Conservation (phyloP, 1,140 invertebrate genomes). For the Leptinotarsa lineolata region DNA sequence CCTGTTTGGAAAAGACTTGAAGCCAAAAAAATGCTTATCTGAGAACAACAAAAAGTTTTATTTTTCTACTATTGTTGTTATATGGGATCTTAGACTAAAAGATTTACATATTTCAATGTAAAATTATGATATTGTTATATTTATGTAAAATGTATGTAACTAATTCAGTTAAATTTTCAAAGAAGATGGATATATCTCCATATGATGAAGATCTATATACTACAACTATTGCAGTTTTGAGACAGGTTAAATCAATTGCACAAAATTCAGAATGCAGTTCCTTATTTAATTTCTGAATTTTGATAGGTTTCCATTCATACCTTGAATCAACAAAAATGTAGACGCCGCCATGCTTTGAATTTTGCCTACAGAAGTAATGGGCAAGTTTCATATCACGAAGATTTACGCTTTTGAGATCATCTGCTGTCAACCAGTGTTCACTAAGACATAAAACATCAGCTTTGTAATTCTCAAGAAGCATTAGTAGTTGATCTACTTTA, state of each 20-base stretch:
- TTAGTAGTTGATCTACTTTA: conserved; percentile 1
- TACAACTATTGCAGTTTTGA: background rate
- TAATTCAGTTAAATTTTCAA: background rate
- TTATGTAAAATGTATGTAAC: too few relatives aligned
- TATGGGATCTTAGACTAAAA: too few relatives aligned
- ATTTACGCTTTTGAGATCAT: background rate
- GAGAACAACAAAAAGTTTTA: too few relatives aligned
- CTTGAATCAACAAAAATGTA: background rate
- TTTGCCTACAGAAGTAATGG: background rate
- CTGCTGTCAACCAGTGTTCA: conserved; percentile 2
- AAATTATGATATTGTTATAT: too few relatives aligned
- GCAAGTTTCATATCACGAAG: background rate
- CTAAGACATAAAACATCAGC: background rate
- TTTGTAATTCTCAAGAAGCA: background rate
- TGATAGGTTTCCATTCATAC: background rate
- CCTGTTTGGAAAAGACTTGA: too few relatives aligned
- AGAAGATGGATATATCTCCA: background rate
- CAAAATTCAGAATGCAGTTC: background rate
- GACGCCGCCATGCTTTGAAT: background rate
- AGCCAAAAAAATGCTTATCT: too few relatives aligned
- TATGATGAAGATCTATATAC: background rate
- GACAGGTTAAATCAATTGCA: background rate
- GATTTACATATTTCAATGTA: too few relatives aligned
- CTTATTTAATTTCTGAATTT: background rate
- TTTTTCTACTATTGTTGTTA: too few relatives aligned